Evolutionary conservation across 2,888 invertebrate species (phyloP).

Genomic region (Apamea monoglypha): DNA sequence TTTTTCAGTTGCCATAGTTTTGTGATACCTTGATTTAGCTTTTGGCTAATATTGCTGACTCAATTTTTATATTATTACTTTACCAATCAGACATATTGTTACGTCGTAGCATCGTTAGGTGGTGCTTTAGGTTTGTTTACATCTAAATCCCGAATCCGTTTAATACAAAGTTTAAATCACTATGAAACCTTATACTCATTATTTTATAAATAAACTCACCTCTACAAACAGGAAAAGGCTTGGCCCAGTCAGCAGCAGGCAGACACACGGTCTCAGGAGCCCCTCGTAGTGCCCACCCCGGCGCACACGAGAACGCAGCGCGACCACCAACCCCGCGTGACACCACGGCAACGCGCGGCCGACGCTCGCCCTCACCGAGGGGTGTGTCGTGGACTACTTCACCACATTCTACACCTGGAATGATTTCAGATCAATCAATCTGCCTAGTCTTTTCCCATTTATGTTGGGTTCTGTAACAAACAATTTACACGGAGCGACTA

Average conservation of each 20-base stretch:
- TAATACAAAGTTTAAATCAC: not conserved
- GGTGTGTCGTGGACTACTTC: conserved; percentile 91
- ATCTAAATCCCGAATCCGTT: not conserved
- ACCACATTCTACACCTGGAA: conserved; percentile 94
- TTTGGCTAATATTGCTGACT: not conserved
- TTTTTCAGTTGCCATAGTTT: no score
- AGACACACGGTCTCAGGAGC: conserved; percentile 94
- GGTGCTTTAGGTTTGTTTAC: not conserved
- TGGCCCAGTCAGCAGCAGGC: conserved; percentile 95
- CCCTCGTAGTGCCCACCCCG: conserved; percentile 94
- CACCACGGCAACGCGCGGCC: conserved; percentile 93
- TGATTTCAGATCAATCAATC: not conserved
- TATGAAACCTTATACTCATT: no score
- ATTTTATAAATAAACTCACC: conserved; percentile 82
- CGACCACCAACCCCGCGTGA: conserved; percentile 95
- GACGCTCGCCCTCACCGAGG: conserved; percentile 88
- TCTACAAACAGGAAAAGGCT: conserved; percentile 94
- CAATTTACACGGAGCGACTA: no score
- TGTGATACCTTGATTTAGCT: not conserved
- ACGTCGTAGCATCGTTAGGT: not conserved
- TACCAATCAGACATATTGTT: not conserved
- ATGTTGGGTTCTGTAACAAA: no score
- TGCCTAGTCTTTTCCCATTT: no score
- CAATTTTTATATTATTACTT: not conserved
- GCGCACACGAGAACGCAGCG: conserved; percentile 94